Evolutionary conservation across 2,113 vertebrate species (phyloP), one percentile per base, ranked within the genome.

Genomic region (Vulpes lagopus): DNA sequence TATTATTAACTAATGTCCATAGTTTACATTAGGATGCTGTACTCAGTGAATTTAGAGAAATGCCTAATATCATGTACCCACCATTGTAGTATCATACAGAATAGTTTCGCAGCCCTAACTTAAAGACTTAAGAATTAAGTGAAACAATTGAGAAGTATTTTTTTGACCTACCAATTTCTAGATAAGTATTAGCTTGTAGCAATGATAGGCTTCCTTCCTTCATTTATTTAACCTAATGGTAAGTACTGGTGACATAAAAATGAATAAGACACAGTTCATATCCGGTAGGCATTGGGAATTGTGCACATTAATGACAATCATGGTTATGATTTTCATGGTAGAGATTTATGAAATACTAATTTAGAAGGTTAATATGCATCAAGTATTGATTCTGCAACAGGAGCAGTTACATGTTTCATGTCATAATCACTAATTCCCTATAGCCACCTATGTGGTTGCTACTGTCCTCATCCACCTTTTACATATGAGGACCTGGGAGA

Each of bases 111-210:
- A 30, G 16, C 19, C 53, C 69, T 89, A 79, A 87, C n/a, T 55
- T 53, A 79, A 30, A 17, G 51, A 55, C 27, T 93, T 94, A 67
- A 60, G 27, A 16, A 74, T 53, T 51, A 88, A 94, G 53, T 4
- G 17, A 94, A 84, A 84, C 84, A 91, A 83, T 57, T 22, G 55
- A 93, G 25, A 2, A 5, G 1, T 79, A 55, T 27, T 35, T 64
- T 96, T 95, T 86, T 82, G 2, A 88, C 22, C 78, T 79, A 53
- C 17, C 38, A 81, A 89, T 78, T 55, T 51, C 19, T 82, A 89
- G 20, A 10, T 82, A 38, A 94, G 35, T 25, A 8, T 65, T 62
- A 60, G 3, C 4, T 81, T 73, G 4, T 67, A 67, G 2, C 38
- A 94, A 11, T 30, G 11, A 73, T 35, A 59, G 10, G 2, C 60